These are phyloP conservation scores for Bubo blakistoni DNA, from an alignment of 2,113 vertebrate species.

Conservation along the genomic window DNA sequence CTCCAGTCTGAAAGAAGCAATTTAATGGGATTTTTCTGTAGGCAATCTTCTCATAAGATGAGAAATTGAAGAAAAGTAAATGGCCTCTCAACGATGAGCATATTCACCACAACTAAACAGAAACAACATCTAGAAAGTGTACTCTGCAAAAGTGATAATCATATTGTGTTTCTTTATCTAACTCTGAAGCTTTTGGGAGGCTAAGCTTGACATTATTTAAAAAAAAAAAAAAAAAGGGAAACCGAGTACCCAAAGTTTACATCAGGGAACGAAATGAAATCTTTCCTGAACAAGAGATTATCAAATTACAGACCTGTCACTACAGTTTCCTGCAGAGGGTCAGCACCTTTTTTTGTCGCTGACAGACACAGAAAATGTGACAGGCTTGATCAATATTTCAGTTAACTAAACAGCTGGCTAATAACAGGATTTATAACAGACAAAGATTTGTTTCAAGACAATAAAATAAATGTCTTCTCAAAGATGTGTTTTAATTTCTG, in stretches of 20 bases:
- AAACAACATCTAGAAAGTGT: background rate
- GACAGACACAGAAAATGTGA: slow-evolving; percentile 54
- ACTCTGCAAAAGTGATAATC: background rate
- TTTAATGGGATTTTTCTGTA: background rate
- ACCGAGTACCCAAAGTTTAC: background rate
- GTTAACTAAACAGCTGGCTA: slow-evolving; percentile 68
- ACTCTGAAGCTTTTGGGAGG: background rate
- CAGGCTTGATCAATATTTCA: slow-evolving; percentile 64
- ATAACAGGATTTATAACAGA: slow-evolving; percentile 32
- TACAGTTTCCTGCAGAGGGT: slow-evolving; percentile 59
- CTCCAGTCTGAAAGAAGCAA: background rate
- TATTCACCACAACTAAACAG: background rate
- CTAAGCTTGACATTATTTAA: background rate
- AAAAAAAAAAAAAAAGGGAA: background rate
- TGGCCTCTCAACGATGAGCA: background rate
- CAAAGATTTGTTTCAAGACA: slow-evolving; percentile 39
- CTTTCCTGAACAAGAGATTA: slow-evolving; percentile 50
- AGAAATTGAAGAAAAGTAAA: background rate
- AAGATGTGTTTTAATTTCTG: background rate
- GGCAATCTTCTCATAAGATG: background rate
- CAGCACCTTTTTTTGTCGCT: slow-evolving; percentile 57
- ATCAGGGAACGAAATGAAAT: slow-evolving; percentile 53
- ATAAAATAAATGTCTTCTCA: slow-evolving; percentile 38
- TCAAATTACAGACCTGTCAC: slow-evolving; percentile 69
- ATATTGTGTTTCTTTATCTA: background rate